Percentiles rank a stretch among this genome's conserved stretches.
Conservation (phyloP, 2,113 vertebrate genomes). For the Chloebia gouldiae region DNA sequence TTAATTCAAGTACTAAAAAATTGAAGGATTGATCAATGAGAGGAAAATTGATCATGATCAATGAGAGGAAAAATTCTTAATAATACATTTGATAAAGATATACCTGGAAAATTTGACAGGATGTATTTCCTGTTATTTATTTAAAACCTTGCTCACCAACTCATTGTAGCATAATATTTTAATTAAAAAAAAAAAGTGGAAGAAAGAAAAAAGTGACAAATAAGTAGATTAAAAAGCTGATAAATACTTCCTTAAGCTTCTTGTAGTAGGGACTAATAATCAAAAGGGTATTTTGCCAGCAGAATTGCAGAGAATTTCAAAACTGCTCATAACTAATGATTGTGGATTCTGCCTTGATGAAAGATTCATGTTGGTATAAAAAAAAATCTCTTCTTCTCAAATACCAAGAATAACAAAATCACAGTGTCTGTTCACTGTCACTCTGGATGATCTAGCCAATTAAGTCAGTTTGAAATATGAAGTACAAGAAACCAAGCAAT, state of each 20-base stretch:
- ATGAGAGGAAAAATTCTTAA: background rate
- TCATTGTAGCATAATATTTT: background rate
- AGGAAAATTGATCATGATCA: background rate
- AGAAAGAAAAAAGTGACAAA: background rate
- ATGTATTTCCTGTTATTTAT: background rate
- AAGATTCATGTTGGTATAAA: background rate
- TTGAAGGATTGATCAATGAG: background rate
- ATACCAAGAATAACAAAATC: background rate
- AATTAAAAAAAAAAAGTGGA: background rate
- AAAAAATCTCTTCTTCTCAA: background rate
- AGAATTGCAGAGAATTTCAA: background rate
- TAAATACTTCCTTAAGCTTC: background rate
- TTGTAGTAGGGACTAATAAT: background rate
- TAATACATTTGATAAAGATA: background rate
- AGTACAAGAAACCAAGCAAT: background rate
- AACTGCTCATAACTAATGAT: background rate
- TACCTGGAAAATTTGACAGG: background rate
- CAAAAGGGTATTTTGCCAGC: background rate
- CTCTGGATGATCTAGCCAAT: background rate
- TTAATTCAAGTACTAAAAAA: background rate
- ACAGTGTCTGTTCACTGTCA: background rate
- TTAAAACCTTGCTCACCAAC: background rate
- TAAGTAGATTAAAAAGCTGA: background rate
- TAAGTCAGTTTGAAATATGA: background rate
- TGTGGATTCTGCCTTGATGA: background rate